Percentiles rank a stretch among this genome's conserved stretches.
phyloP scores from a whole-genome alignment of 2,797 vertebrate genomes.

The Naso thynnoides region DNA sequence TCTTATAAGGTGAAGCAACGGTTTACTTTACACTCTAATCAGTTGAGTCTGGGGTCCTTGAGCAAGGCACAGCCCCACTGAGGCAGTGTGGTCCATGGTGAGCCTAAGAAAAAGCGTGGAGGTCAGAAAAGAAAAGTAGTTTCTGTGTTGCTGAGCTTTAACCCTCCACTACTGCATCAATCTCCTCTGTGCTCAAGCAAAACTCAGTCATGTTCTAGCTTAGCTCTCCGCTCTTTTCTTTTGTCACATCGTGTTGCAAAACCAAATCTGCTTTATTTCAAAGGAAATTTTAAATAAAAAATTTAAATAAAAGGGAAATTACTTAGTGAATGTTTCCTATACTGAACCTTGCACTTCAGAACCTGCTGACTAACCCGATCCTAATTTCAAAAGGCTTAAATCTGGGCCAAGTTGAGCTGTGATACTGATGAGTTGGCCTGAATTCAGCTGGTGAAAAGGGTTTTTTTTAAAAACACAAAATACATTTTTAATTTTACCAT shows the following conservation, averaged over 20 bases:
- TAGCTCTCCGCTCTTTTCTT: not conserved
- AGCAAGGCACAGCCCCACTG: conserved; percentile 14
- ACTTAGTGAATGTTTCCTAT: conserved; percentile 13
- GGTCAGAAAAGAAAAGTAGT: not conserved
- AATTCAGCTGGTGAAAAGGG: conserved; percentile 3
- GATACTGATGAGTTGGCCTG: not conserved
- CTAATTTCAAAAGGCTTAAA: conserved; percentile 23
- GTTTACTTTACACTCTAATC: not conserved
- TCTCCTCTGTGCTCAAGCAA: not conserved
- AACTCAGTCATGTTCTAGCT: not conserved
- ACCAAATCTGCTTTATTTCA: conserved; percentile 2
- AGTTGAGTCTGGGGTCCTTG: conserved; percentile 13
- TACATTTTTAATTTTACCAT: conserved; percentile 11
- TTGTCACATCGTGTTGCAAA: not conserved
- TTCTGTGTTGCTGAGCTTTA: not conserved
- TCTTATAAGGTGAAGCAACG: not conserved
- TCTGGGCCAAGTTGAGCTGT: not conserved
- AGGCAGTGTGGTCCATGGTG: not conserved
- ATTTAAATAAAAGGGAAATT: conserved; percentile 3
- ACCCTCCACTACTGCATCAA: not conserved
- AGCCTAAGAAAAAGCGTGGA: not conserved
- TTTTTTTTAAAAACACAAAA: not conserved
- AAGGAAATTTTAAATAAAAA: not conserved
- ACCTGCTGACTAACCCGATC: conserved; percentile 14
- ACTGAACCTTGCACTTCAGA: conserved; percentile 2